phyloP scores from a whole-genome alignment of 30 jellyfish, hydroid and myxozoan species.

The Pelagia noctiluca region DNA sequence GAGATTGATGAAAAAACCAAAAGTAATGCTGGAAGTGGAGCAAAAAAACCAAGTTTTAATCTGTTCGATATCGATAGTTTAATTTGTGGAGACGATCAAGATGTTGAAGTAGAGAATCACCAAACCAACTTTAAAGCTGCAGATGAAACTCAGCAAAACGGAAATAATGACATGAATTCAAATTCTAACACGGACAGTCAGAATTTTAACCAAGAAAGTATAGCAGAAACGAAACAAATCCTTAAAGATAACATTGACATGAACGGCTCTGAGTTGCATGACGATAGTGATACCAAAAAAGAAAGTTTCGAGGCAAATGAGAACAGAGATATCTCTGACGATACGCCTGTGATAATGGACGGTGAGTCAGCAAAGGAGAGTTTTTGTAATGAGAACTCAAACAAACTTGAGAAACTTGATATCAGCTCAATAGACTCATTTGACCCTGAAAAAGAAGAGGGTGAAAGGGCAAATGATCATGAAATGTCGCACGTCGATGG shows the following conservation, averaged over 20 bases:
- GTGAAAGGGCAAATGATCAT: too few species aligned
- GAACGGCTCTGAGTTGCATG: background rate
- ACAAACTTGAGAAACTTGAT: too few species aligned
- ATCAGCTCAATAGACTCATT: too few species aligned
- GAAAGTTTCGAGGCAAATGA: background rate
- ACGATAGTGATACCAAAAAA: conserved; percentile 5
- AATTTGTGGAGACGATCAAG: conserved; percentile 53
- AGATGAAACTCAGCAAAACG: too few species aligned
- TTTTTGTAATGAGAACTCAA: background rate
- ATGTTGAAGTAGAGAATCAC: too few species aligned
- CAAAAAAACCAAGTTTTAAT: conserved; percentile 3
- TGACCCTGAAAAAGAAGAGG: too few species aligned
- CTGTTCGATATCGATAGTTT: conserved; percentile 63
- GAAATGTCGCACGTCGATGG: too few species aligned
- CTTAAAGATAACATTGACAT: too few species aligned
- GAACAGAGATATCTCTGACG: background rate
- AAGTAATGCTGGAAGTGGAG: background rate
- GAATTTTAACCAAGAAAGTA: background rate
- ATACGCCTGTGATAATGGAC: background rate
- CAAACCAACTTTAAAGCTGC: too few species aligned
- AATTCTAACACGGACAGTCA: background rate
- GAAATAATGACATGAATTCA: too few species aligned
- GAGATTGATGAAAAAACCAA: background rate
- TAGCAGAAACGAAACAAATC: conserved; percentile 3
- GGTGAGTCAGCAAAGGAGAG: background rate